Base-by-base conservation (phyloP, 2,888 invertebrate species). In the Hydriomena furcata region DNA sequence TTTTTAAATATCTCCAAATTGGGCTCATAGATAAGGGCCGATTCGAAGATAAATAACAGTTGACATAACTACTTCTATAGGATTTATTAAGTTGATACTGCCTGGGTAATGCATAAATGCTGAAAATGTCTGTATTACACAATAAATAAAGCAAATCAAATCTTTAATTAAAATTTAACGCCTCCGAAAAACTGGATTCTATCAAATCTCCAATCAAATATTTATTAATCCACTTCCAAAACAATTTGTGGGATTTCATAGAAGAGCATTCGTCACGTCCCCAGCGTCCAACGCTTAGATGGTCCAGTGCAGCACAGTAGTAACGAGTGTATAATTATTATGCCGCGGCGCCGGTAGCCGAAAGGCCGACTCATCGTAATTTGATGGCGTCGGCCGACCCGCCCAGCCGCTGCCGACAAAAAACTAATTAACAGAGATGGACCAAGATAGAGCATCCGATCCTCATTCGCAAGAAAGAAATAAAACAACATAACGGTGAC, bases 291-390 rank as follows among this genome's bases (percentile, higher is more conserved):
- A 40, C 38, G 54, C 52, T 52, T 40, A 48, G 59, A 49, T 48
- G 55, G 50, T 52, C 58, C 52, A 70, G 76, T 78, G 82, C 82
- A 81, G 83, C 83, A 84, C 89, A 79, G 89, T 89, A 89, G 89
- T 90, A 90, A 89, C 89, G 86, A 89, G 88, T 89, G 88, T 88
- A 82, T 89, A 90, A 90, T 90, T 90, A 90, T 83, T 79, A 76
- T 74, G 74, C 71, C 70, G 70, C 76, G 74, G 80, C 81, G 79
- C 76, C 86, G 85, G 88, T 85, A 86, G 87, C 87, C 82, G 82
- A 87, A 87, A 83, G 82, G 82, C 86, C 88, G 83, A 90, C 89
- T 90, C 89, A 88, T 89, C 87, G 89, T 90, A 90, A 89, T 88
- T 89, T 89, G 89, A 88, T 86, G 89, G 89, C 89, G 89, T 87